These are phyloP conservation scores for Scomber colias DNA, from an alignment of 2,113 vertebrate genomes.

Conservation along the genomic window DNA sequence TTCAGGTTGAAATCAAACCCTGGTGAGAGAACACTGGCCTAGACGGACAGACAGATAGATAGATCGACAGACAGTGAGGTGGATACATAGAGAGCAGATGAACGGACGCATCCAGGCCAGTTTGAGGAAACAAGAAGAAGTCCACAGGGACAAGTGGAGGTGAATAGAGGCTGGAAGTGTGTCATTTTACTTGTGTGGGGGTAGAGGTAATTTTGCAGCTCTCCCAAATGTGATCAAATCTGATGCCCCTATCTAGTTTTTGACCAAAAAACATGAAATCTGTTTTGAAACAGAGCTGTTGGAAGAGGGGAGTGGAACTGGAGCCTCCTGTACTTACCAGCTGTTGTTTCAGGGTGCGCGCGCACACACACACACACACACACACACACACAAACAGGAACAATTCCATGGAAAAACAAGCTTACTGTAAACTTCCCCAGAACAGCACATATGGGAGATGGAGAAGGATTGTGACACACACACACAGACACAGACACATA, in stretches of 20 bases:
- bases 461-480: neutral
- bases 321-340: constrained; percentile 68
- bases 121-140: constrained; percentile 51
- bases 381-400: constrained; percentile 24
- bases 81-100: constrained; percentile 45
- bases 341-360: constrained; percentile 62
- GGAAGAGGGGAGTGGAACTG: constrained; percentile 47
- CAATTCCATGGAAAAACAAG: constrained; percentile 43
- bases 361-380: constrained; percentile 39
- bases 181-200: constrained; percentile 51
- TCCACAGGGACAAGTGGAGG: constrained; percentile 57
- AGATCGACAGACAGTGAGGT: constrained; percentile 44
- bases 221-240: constrained; percentile 31
- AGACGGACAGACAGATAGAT: constrained; percentile 74
- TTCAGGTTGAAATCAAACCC: constrained; percentile 85
- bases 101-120: constrained; percentile 62
- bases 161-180: constrained; percentile 70
- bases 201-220: constrained; percentile 20
- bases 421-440: constrained; percentile 25
- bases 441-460: constrained; percentile 61
- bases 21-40: constrained; percentile 73
- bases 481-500: constrained; percentile 9
- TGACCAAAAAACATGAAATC: constrained; percentile 59
- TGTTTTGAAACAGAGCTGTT: constrained; percentile 40
- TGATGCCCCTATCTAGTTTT: constrained; percentile 13